Base-by-base conservation (phyloP, 2,888 invertebrate species). In the Sthenelais limicola region DNA sequence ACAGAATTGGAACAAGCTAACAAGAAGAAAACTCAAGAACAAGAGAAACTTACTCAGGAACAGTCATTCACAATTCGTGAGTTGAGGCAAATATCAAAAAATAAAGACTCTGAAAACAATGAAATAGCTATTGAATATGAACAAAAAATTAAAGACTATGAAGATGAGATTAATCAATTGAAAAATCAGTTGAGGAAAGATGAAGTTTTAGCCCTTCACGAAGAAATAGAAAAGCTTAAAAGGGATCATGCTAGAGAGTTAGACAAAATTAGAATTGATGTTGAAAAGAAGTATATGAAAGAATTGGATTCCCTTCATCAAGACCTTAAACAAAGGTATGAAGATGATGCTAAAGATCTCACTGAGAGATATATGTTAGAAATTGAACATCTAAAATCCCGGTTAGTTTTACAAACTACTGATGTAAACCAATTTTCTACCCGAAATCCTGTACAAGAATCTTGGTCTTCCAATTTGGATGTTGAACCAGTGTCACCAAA, bases 131-230 rank as follows among this genome's bases (percentile, higher is more conserved):
- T 54, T 30, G 30, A 54, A 54, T 54, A 54, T 54, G 54, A 54
- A n/a, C 54, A 54, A 28, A 24, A 54, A n/a, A 12, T 54, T 3
- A 54, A 54, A 28, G 54, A 54, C 3, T 26, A 54, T 38, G 47
- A 71, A 21, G 48, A 71, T 26, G 49, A 71, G 28, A 43, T 62
- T 48, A 66, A 12, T 1, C 26, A 32, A 32, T 18, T 72, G 33
- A 67, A 33, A 51, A 24, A 47, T n/a, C 26, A 32, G n/a, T 21
- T 49, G 12, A 28, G n/a, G 3, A 15, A 33, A 5, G 49, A 69
- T 15, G n/a, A 51, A 18, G 48, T 24, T 3, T 35, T 52, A 12
- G 32, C 32, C 9, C 33, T 43, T 15, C 21, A 68, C 48, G 33
- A 38, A 51, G 49, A 67, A 35, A 18, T 66, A 21, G 67, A 33